Evolutionary conservation across 2,113 vertebrate species (phyloP).

Genomic region (Falco punctatus): DNA sequence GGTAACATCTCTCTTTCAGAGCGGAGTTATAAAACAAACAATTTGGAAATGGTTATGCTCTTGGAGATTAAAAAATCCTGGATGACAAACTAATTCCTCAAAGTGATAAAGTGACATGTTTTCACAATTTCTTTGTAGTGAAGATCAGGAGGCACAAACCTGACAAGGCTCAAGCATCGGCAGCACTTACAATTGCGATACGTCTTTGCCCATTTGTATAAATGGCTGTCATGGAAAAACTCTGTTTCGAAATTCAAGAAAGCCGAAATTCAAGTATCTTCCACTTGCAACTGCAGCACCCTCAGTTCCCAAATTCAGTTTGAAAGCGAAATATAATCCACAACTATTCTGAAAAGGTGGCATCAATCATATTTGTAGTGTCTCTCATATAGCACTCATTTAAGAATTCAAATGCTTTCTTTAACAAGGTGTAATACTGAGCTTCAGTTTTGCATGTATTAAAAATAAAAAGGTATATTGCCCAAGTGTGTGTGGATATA

Average conservation of each 20-base stretch:
- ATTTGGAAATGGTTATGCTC: constrained; percentile 44
- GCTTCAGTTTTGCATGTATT: not conserved
- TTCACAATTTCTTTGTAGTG: constrained; percentile 23
- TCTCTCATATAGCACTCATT: not conserved
- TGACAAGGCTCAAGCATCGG: not conserved
- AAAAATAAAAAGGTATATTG: not conserved
- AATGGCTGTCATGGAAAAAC: not conserved
- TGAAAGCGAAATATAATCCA: not conserved
- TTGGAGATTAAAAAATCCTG: constrained; percentile 52
- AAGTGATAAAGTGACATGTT: constrained; percentile 42
- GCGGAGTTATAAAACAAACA: constrained; percentile 51
- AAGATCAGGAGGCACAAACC: constrained; percentile 27
- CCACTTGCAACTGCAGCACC: not conserved
- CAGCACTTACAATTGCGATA: not conserved
- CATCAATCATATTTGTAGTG: not conserved
- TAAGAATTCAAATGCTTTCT: not conserved
- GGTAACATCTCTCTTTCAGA: constrained; percentile 19
- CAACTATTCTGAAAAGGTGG: not conserved
- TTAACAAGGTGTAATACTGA: not conserved
- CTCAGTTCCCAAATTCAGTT: not conserved
- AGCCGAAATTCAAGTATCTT: not conserved
- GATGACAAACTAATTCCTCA: constrained; percentile 58
- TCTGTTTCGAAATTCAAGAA: not conserved
- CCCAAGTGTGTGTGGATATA: not conserved
- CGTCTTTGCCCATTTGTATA: constrained; percentile 16